These are phyloP conservation scores for Tyto alba DNA, from an alignment of 2,113 vertebrate genomes.

Conservation along the genomic window DNA sequence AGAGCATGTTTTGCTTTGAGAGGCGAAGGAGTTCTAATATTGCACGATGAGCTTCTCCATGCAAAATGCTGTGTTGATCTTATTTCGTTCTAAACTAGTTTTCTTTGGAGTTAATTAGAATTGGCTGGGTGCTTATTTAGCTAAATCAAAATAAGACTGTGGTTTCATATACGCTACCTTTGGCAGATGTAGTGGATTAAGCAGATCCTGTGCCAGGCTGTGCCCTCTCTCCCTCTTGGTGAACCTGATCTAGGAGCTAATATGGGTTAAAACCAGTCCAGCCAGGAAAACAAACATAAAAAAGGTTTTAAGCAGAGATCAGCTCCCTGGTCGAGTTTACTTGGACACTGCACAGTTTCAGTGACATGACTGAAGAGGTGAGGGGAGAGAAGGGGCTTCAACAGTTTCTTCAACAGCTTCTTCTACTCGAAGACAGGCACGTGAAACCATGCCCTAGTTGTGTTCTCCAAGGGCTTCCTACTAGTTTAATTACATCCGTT, in stretches of 20 bases:
- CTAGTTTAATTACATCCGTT: conserved; percentile 42
- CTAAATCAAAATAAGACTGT: conserved; percentile 36
- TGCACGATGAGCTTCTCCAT: fast-evolving
- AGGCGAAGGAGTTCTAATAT: not conserved
- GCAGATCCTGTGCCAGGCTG: conserved; percentile 35
- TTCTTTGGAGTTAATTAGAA: conserved; percentile 35
- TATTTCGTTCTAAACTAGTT: not conserved
- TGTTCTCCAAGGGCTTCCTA: conserved; percentile 43
- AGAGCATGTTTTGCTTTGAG: not conserved
- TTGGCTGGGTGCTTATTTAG: conserved; percentile 22
- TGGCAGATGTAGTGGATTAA: conserved; percentile 4
- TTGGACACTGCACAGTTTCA: not conserved
- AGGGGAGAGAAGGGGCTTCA: not conserved
- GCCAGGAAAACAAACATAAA: not conserved
- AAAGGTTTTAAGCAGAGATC: not conserved
- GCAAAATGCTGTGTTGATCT: not conserved
- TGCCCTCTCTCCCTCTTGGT: conserved; percentile 4
- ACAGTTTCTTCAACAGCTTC: not conserved
- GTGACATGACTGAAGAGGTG: not conserved
- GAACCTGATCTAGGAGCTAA: not conserved
- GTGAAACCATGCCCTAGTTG: conserved; percentile 44
- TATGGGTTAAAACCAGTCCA: not conserved
- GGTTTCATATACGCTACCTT: not conserved
- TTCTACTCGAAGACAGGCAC: not conserved
- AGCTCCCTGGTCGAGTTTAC: not conserved